Percentiles rank a stretch among this genome's conserved stretches.
Evolutionary conservation across 1,140 invertebrate species (phyloP).

Genomic region (Marisa cornuarietis): DNA sequence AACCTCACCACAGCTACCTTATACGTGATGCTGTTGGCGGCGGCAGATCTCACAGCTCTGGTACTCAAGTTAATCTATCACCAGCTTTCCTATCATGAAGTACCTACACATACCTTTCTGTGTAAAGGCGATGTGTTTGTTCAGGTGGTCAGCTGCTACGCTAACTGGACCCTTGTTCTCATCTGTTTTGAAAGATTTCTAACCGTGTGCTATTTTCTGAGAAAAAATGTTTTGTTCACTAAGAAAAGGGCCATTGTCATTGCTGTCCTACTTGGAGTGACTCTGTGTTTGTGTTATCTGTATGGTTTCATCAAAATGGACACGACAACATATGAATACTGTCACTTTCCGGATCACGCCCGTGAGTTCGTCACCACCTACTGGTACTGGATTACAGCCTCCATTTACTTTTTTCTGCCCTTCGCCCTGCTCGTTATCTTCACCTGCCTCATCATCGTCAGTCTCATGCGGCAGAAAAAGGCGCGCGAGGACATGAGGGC

Average conservation of each 20-base stretch:
- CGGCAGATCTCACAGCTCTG: slow-evolving; percentile 38
- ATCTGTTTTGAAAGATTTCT: slow-evolving; percentile 51
- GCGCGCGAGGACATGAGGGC: not conserved
- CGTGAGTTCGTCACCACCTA: not conserved
- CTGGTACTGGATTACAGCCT: slow-evolving; percentile 21
- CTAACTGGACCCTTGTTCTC: slow-evolving; percentile 52
- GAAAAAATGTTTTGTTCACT: slow-evolving; percentile 38
- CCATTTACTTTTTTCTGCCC: slow-evolving; percentile 20
- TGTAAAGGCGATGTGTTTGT: not conserved
- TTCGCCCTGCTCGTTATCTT: slow-evolving; percentile 16
- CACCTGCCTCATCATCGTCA: slow-evolving; percentile 25
- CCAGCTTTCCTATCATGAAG: slow-evolving; percentile 27
- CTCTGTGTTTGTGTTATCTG: slow-evolving; percentile 24
- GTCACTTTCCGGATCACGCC: not conserved
- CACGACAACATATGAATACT: slow-evolving; percentile 1
- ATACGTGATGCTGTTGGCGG: slow-evolving; percentile 46
- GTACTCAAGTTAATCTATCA: slow-evolving; percentile 42
- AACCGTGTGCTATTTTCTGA: slow-evolving; percentile 47
- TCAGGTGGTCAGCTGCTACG: slow-evolving; percentile 10
- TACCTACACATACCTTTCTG: not conserved
- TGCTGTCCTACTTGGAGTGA: slow-evolving; percentile 24
- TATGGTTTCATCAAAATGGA: not conserved
- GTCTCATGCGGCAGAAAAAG: not conserved
- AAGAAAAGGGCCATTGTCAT: slow-evolving; percentile 28
- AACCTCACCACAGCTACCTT: slow-evolving; percentile 43